Percentiles rank a stretch among this genome's conserved stretches.
These are phyloP conservation scores for Dipus sagitta DNA, from an alignment of 2,797 vertebrate species.

Conservation along the genomic window DNA sequence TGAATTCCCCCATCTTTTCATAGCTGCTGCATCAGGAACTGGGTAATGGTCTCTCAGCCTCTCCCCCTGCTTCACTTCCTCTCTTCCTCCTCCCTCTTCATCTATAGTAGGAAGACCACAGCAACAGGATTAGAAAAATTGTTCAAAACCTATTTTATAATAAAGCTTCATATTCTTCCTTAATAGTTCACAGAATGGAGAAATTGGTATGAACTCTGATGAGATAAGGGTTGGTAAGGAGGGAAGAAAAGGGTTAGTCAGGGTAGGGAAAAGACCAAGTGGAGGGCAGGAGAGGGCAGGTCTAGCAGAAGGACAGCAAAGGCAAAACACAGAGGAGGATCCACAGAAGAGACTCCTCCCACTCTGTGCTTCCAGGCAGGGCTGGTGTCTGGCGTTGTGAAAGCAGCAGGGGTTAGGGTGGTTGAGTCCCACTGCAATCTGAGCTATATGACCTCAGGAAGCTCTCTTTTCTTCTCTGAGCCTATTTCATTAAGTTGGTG, in stretches of 20 bases:
- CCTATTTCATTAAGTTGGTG: background rate
- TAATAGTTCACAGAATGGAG: background rate
- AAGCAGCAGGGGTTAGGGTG: background rate
- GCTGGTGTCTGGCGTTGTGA: too few relatives aligned
- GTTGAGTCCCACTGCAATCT: accelerated
- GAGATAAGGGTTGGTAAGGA: background rate
- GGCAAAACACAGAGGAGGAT: background rate
- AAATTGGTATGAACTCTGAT: background rate
- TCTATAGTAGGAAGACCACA: background rate
- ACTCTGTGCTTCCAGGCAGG: background rate
- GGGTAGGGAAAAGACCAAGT: background rate
- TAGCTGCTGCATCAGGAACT: background rate
- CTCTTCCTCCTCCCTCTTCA: background rate
- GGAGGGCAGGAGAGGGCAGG: background rate
- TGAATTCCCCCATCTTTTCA: background rate
- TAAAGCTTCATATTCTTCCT: conserved; percentile 29
- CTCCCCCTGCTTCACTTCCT: background rate
- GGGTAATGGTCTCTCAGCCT: background rate
- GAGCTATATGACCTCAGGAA: accelerated
- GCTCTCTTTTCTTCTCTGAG: background rate
- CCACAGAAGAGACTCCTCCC: background rate
- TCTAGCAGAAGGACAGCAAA: background rate
- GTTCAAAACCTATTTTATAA: conserved; percentile 17
- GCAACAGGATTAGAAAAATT: background rate
- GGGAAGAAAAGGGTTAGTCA: background rate